Evolutionary conservation across 2,888 invertebrate species (phyloP).

Genomic region (Ischnura elegans): DNA sequence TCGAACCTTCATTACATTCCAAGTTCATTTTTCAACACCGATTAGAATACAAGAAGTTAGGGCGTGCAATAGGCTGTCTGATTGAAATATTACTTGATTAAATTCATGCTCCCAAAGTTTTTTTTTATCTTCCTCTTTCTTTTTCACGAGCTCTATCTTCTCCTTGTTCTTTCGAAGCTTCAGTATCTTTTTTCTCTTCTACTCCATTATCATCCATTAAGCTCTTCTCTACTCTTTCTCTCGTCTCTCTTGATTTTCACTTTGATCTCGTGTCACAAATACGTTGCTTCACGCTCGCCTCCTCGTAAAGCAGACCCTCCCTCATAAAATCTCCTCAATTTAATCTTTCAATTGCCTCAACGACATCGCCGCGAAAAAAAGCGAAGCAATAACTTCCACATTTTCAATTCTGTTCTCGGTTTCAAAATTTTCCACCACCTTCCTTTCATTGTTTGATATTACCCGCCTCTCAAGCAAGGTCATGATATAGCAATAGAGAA

Average conservation of each 20-base stretch:
- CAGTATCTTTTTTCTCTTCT: not conserved
- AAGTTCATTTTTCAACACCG: too few relatives aligned
- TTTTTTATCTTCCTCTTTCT: not conserved
- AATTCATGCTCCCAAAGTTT: not conserved
- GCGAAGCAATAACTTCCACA: not conserved
- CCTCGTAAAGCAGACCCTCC: not conserved
- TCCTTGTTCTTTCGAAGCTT: not conserved
- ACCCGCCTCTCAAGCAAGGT: too few relatives aligned
- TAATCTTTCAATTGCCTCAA: constrained; percentile 32
- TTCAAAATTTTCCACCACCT: not conserved
- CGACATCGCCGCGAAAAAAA: not conserved
- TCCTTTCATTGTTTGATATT: not conserved
- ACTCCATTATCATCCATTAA: not conserved
- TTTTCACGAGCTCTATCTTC: not conserved
- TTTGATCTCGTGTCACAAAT: not conserved
- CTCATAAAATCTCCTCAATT: too few relatives aligned
- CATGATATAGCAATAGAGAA: too few relatives aligned
- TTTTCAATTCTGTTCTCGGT: not conserved
- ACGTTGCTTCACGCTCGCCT: not conserved
- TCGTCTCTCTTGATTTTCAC: not conserved
- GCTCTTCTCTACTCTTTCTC: not conserved
- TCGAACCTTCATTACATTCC: too few relatives aligned
- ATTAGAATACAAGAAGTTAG: too few relatives aligned
- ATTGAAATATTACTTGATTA: not conserved
- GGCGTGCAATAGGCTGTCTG: not conserved